These are phyloP conservation scores for Lasioglossum morio DNA, from an alignment of 2,888 invertebrate species.

Conservation along the genomic window DNA sequence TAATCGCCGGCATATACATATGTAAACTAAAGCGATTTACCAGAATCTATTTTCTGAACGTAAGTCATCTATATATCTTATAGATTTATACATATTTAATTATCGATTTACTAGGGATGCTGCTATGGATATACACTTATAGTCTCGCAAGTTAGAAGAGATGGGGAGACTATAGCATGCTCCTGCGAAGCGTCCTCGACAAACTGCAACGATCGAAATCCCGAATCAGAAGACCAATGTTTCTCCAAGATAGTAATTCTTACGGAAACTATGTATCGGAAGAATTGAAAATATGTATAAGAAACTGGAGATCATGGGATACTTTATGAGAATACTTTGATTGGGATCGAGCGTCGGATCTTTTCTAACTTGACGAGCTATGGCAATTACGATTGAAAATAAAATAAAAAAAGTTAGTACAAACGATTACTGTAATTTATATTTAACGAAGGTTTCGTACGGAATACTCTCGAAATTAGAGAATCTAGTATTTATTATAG, in stretches of 20 bases:
- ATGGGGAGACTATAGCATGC: background rate
- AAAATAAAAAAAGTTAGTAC: conserved; percentile 1
- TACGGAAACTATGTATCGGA: background rate
- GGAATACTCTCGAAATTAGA: background rate
- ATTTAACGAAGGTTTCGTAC: background rate
- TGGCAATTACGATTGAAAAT: conserved; percentile 15
- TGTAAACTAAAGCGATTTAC: conserved; percentile 42
- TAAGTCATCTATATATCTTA: conserved; percentile 37
- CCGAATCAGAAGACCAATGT: background rate
- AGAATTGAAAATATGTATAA: background rate
- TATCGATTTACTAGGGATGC: conserved; percentile 54
- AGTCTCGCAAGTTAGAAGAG: conserved; percentile 17
- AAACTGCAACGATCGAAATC: background rate
- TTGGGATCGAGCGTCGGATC: background rate
- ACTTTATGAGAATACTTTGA: background rate
- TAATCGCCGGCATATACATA: conserved; percentile 37
- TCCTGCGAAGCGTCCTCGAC: background rate
- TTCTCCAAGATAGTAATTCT: background rate
- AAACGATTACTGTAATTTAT: conserved; percentile 22
- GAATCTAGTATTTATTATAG: conserved; percentile 18
- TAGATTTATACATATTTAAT: conserved; percentile 54
- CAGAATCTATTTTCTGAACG: conserved; percentile 37
- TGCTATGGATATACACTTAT: conserved; percentile 38
- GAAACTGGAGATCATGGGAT: background rate
- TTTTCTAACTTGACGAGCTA: conserved; percentile 20